phyloP scores from a whole-genome alignment of 1,140 invertebrate species.

The Phocides pigmalion region DNA sequence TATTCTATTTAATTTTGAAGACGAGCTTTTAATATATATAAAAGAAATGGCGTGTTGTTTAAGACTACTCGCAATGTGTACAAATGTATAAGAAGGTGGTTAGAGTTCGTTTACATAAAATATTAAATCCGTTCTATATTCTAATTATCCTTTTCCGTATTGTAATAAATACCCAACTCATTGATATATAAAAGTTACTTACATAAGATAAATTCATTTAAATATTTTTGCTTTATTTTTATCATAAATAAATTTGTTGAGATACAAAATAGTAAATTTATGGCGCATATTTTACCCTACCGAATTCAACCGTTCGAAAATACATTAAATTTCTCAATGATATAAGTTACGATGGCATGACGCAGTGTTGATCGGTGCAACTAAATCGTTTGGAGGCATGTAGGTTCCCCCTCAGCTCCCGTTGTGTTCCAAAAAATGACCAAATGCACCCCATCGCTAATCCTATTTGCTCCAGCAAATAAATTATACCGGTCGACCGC shows the following conservation, averaged over 20 bases:
- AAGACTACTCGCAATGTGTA: slow-evolving; percentile 2
- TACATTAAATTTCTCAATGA: slow-evolving; percentile 18
- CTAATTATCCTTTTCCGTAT: no score
- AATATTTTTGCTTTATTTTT: no score
- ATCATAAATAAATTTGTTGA: no score
- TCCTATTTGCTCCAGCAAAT: slow-evolving; percentile 50
- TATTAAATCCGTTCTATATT: no score
- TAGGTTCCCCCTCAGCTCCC: slow-evolving; percentile 16
- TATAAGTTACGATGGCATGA: slow-evolving; percentile 27
- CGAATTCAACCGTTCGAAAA: not conserved
- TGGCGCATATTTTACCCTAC: not conserved
- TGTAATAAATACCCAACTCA: no score
- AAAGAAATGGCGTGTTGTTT: slow-evolving; percentile 18
- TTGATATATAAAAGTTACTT: no score
- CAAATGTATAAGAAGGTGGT: no score
- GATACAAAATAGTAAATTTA: no score
- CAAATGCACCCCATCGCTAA: slow-evolving; percentile 44
- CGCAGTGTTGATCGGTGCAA: slow-evolving; percentile 16
- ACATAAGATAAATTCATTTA: no score
- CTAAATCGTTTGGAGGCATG: slow-evolving; percentile 29
- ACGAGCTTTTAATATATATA: slow-evolving; percentile 32
- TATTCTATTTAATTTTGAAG: slow-evolving; percentile 27
- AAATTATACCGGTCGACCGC: slow-evolving; percentile 47
- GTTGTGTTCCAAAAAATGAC: slow-evolving; percentile 45
- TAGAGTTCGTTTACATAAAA: no score